Conservation (phyloP, 1,140 invertebrate species). For the Macrostomum lignano region DNA sequence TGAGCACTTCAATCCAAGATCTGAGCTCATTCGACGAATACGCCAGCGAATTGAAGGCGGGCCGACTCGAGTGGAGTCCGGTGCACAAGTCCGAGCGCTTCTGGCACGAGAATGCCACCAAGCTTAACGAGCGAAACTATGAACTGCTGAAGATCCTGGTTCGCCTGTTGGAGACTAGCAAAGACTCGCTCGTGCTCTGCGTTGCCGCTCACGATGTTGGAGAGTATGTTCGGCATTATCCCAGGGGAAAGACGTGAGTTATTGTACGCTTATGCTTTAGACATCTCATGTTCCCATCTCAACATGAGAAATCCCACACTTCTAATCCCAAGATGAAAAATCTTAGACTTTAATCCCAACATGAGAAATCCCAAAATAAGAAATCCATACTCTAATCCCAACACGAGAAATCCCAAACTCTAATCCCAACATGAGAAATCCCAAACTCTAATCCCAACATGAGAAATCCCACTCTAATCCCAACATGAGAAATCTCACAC, state of each 20-base stretch:
- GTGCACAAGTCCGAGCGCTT: slow-evolving; percentile 98
- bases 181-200: slow-evolving; percentile 63
- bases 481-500: no score
- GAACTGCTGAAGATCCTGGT: slow-evolving; percentile 77
- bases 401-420: no score
- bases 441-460: no score
- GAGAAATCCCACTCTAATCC: no score
- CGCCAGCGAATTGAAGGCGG: slow-evolving; percentile 71
- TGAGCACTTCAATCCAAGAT: slow-evolving; percentile 19
- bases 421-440: no score
- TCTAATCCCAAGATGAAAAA: no score
- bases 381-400: no score
- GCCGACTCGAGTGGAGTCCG: slow-evolving; percentile 88
- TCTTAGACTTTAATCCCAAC: no score
- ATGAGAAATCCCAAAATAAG: no score
- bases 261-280: no score
- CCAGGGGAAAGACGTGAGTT: slow-evolving; percentile 78
- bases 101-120: slow-evolving; percentile 84
- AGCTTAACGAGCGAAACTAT: slow-evolving; percentile 89
- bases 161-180: slow-evolving; percentile 55
- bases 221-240: slow-evolving; percentile 97
- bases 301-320: no score
- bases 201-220: slow-evolving; percentile 94
- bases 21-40: slow-evolving; percentile 79
- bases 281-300: no score